phyloP scores from a whole-genome alignment of 2,888 invertebrate genomes.

The Gymnocheta viridis region DNA sequence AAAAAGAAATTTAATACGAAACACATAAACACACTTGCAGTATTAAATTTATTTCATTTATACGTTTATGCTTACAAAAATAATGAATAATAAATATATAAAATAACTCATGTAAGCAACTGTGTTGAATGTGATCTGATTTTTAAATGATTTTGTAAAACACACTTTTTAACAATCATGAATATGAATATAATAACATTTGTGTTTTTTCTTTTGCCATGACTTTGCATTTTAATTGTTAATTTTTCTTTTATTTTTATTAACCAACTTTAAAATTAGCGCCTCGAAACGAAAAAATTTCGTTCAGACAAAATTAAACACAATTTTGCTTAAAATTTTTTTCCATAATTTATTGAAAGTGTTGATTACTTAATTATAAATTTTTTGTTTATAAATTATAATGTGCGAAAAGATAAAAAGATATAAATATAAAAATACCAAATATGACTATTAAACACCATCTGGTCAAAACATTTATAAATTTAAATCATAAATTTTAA shows the following conservation, averaged over 20 bases:
- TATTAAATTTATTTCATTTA: neutral
- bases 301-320: conserved; percentile 1
- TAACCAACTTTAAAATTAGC: neutral
- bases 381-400: neutral
- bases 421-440: neutral
- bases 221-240: neutral
- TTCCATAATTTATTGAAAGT: neutral
- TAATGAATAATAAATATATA: neutral
- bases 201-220: neutral
- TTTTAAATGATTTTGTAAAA: conserved; percentile 50
- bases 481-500: neutral
- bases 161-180: neutral
- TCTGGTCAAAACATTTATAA: conserved; percentile 8
- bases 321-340: neutral
- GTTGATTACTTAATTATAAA: conserved; percentile 44
- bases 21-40: conserved; percentile 4
- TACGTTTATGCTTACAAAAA: neutral
- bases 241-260: neutral
- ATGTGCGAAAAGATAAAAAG: conserved; percentile 10
- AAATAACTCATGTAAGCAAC: conserved; percentile 6
- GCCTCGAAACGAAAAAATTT: neutral
- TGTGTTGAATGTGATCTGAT: conserved; percentile 46
- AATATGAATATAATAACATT: neutral
- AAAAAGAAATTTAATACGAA: conserved; percentile 44
- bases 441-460: conserved; percentile 18